Percentiles rank a stretch among this genome's conserved stretches.
These are phyloP conservation scores for Syncerus caffer DNA, from an alignment of 2,797 vertebrate species.

Conservation along the genomic window DNA sequence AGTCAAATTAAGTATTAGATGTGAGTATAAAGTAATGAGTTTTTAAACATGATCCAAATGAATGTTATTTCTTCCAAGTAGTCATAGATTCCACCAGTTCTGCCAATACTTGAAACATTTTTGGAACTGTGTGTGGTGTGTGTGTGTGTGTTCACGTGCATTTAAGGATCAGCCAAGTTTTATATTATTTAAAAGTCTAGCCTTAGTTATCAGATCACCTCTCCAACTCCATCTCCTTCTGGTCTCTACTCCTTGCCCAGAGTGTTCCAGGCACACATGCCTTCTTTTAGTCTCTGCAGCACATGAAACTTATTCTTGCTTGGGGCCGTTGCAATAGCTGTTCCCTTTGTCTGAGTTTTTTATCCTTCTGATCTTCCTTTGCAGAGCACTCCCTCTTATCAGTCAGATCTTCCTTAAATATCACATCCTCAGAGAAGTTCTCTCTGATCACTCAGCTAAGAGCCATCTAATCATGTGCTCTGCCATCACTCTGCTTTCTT, in stretches of 20 bases:
- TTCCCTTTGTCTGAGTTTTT: neutral
- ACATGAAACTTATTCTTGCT: neutral
- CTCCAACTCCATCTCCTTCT: neutral
- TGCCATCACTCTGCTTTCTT: neutral
- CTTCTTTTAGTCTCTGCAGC: neutral
- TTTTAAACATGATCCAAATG: conserved; percentile 62
- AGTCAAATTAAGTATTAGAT: conserved; percentile 46
- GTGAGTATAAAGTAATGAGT: conserved; percentile 24
- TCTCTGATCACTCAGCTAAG: neutral
- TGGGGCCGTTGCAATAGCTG: neutral
- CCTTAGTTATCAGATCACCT: neutral
- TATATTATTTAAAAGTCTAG: neutral
- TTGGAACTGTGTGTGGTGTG: neutral
- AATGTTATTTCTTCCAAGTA: conserved; percentile 52
- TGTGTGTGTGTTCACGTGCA: neutral
- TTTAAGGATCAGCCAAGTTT: neutral
- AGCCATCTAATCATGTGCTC: neutral
- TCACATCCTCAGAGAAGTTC: neutral
- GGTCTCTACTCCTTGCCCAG: neutral
- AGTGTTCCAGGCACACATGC: neutral
- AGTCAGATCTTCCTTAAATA: neutral
- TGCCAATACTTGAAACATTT: conserved; percentile 47
- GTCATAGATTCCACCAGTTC: conserved; percentile 49
- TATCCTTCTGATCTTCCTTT: neutral
- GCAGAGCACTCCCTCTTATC: neutral